These are phyloP conservation scores for Himantopus leucocephalus DNA, from an alignment of 2,113 vertebrate genomes.

Conservation along the genomic window DNA sequence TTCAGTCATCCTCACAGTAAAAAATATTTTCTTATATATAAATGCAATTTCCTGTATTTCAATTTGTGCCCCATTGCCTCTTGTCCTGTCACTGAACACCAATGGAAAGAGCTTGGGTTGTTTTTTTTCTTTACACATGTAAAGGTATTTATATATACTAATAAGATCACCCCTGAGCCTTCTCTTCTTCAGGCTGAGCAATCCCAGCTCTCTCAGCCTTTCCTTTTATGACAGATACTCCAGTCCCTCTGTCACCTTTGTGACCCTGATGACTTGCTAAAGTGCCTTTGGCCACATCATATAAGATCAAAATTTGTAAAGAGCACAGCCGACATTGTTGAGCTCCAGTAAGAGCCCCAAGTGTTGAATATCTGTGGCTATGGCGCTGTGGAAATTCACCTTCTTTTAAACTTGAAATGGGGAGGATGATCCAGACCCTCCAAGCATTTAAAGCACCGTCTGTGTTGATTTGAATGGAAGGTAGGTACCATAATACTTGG, in stretches of 20 bases:
- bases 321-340: neutral
- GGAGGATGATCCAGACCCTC: neutral
- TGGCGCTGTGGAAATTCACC: neutral
- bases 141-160: neutral
- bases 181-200: neutral
- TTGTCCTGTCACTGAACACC: neutral
- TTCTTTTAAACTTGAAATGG: neutral
- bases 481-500: neutral
- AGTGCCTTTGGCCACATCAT: neutral
- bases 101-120: neutral
- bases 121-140: neutral
- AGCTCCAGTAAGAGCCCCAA: neutral
- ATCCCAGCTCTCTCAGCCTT: neutral
- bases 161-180: neutral
- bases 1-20: neutral
- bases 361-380: neutral
- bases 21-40: neutral
- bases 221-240: neutral
- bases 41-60: neutral
- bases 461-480: neutral
- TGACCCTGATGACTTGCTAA: neutral
- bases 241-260: neutral
- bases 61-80: neutral
- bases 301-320: neutral
- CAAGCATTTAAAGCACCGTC: neutral